Base-by-base conservation (phyloP, 2,888 invertebrate species). In the Sarcophaga carnaria region DNA sequence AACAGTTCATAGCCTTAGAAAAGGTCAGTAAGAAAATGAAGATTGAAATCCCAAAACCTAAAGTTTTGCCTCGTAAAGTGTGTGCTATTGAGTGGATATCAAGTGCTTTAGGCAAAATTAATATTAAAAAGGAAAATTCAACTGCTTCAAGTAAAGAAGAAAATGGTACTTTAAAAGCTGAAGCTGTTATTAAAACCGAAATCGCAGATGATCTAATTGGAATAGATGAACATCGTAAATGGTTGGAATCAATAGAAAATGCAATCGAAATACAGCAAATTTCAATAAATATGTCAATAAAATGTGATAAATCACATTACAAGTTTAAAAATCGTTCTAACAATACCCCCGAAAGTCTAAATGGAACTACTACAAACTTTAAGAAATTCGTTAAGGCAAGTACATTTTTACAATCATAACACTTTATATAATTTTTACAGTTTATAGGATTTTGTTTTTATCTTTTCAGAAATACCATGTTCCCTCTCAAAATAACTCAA, bases 361-460 rank as follows among this genome's bases (percentile, higher is more conserved):
- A 77, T 64, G 86, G 49, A 10, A 71, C 70, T 59, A 10, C n/a
- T 67, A 74, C 20, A 80, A 93, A 93, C 84, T 93, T 92, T 60
- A 93, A 93, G 72, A 90, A 90, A 37, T 93, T 93, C 86, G 89
- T 91, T 4, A 93, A 93, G 92, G 93, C 93, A 89, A 83, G 78
- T 71, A 5, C 14, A 54, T 54, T 69, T 14, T n/a, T 22, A 14
- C 17, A 6, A 59, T 17, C 62, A 17, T 69, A 14, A 54, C 17
- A 62, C 12, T 0, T 12, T 60, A 74, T 17, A 59, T 12, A 8
- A 37, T 63, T 62, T 60, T 64, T 14, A 54, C 5, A 54, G 17
- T 67, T 59, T 49, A 11, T 10, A 2, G 59, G 10, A 22, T 27
- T 74, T 60, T 66, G 59, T 67, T 78, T 86, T 45, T 74, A 88